phyloP scores from a whole-genome alignment of 2,113 vertebrate genomes.

The Syngnathoides biaculeatus region DNA sequence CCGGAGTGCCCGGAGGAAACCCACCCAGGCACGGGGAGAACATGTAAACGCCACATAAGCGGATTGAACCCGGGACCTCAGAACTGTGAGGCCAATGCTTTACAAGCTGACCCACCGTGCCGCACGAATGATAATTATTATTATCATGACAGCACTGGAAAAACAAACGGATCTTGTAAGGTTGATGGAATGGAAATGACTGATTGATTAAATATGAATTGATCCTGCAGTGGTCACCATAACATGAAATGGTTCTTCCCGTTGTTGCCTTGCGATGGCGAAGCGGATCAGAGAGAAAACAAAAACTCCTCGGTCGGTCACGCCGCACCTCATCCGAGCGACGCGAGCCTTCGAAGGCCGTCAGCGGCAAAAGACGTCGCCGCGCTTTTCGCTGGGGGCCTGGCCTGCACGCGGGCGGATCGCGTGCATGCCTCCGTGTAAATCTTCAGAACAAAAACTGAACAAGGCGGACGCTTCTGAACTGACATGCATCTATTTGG shows the following conservation, averaged over 20 bases:
- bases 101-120: too few relatives aligned
- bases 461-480: conserved; percentile 26
- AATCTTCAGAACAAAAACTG: conserved; percentile 56
- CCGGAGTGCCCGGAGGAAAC: too few relatives aligned
- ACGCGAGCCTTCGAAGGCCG: conserved; percentile 41
- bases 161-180: too few relatives aligned
- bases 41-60: too few relatives aligned
- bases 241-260: conserved; percentile 14
- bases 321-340: conserved; percentile 23
- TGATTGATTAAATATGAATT: neutral
- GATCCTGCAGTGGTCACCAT: neutral
- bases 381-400: conserved; percentile 40
- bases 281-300: conserved; percentile 41
- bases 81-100: too few relatives aligned
- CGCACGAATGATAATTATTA: too few relatives aligned
- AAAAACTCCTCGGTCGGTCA: conserved; percentile 30
- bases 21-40: too few relatives aligned
- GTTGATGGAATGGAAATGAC: too few relatives aligned
- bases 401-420: conserved; percentile 33
- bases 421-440: conserved; percentile 41
- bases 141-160: too few relatives aligned
- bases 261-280: conserved; percentile 5
- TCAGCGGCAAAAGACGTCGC: conserved; percentile 42
- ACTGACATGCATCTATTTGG: conserved; percentile 38
- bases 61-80: too few relatives aligned